Evolutionary conservation across 2,888 invertebrate species (phyloP).

Genomic region (Seira musarum): DNA sequence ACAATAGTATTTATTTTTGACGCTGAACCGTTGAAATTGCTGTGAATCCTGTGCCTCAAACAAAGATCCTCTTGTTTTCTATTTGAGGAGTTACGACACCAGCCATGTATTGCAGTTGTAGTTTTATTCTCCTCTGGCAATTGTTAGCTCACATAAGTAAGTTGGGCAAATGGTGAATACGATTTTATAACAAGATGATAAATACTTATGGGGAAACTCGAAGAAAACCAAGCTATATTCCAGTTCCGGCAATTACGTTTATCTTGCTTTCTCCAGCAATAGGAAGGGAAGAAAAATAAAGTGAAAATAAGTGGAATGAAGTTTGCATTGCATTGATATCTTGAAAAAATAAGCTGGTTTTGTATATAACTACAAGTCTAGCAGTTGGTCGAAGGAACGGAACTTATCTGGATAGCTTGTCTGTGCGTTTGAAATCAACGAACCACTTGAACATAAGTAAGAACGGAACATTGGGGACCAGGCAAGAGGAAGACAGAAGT

Average conservation of each 20-base stretch:
- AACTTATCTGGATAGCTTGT: slow-evolving; percentile 5
- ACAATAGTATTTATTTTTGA: too few relatives aligned
- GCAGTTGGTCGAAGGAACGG: neutral
- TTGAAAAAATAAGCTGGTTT: neutral
- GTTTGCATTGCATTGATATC: too few relatives aligned
- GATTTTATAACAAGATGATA: slow-evolving; percentile 4
- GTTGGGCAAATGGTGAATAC: neutral
- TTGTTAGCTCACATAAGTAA: too few relatives aligned
- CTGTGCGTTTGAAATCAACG: neutral
- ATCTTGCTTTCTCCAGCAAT: slow-evolving; percentile 35
- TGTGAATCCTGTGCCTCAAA: too few relatives aligned
- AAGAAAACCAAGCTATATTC: slow-evolving; percentile 44
- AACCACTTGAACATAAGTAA: too few relatives aligned
- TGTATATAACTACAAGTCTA: neutral
- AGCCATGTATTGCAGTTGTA: too few relatives aligned
- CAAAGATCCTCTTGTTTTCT: too few relatives aligned
- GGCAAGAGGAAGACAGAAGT: neutral
- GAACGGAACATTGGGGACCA: neutral
- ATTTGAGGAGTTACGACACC: too few relatives aligned
- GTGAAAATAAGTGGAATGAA: neutral
- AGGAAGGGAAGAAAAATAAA: neutral
- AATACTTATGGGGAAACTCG: neutral
- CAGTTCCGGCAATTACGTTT: slow-evolving; percentile 59
- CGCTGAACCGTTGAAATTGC: too few relatives aligned
- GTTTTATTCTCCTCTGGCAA: too few relatives aligned